Evolutionary conservation across 2,888 invertebrate genomes (phyloP), one percentile per base, ranked within the genome.

Genomic region (Lasioglossum oenotherae): DNA sequence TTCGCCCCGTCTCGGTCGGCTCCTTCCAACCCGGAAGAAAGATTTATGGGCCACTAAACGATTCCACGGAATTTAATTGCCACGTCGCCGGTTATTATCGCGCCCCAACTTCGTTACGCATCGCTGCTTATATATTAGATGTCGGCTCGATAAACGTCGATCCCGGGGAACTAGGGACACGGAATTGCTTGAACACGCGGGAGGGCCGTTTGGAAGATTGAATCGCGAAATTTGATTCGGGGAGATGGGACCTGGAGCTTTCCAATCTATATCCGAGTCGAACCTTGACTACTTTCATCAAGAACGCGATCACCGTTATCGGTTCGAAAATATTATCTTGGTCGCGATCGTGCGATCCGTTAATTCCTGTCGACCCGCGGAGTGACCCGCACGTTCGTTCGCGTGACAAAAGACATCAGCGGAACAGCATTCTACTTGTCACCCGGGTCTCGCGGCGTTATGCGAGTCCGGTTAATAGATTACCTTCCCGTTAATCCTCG

Each of bases 1-100:
- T 38, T 41, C 73, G 57, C 71, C 41, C 23, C 10, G 38, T 71
- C 49, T 69, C 76, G 73, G 60, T 72, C 74, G 69, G 67, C 60
- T 88, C 81, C 84, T 91, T 85, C 74, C 76, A 76, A 69, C 81
- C 81, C 84, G 85, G 86, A 90, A 88, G 89, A 82, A 87, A 91
- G 91, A 91, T 91, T 91, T 91, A 91, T 87, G 89, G 81, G 84
- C 86, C 86, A 86, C 87, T 91, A 91, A 91, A 90, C 89, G 91
- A 91, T 90, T 91, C 84, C 88, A 88, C 81, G 87, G 89, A 91
- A 91, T 91, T 91, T 89, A 91, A 91, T 91, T 91, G 90, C 87
- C 87, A 84, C 84, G 91, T 87, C 86, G 82, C 81, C 78, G 89
- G 89, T 91, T 91, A 91, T 91, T 91, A 91, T 91, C 88, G 82